A percentile compares a stretch with the other conserved stretches of the same genome.
These are phyloP conservation scores for Syngnathus floridae DNA, from an alignment of 2,113 vertebrate genomes.

Conservation along the genomic window DNA sequence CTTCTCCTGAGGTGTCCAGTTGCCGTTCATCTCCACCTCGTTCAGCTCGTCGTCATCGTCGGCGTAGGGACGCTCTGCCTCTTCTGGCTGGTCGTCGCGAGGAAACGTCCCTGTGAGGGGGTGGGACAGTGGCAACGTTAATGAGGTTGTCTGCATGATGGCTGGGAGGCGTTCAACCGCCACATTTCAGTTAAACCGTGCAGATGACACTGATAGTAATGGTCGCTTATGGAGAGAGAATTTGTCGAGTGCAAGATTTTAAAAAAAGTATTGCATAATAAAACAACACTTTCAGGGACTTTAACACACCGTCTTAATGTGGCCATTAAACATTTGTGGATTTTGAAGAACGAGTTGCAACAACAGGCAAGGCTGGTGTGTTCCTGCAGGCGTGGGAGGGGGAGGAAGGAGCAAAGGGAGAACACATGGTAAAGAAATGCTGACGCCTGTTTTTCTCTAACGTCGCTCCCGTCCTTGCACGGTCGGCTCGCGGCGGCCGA, in stretches of 20 bases:
- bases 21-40: constrained; percentile 65
- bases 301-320: no score
- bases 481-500: constrained; percentile 14
- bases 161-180: neutral
- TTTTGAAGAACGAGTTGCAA: neutral
- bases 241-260: no score
- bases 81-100: constrained; percentile 16
- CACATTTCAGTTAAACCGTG: neutral
- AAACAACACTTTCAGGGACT: no score
- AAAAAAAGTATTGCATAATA: no score
- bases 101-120: constrained; percentile 49
- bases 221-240: no score
- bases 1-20: constrained; percentile 82
- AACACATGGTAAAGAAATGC: constrained; percentile 47
- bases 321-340: neutral
- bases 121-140: neutral
- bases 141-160: neutral
- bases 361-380: constrained; percentile 21
- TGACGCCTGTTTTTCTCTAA: constrained; percentile 36
- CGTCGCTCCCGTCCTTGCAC: constrained; percentile 23
- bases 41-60: constrained; percentile 62
- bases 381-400: constrained; percentile 22
- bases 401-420: constrained; percentile 14
- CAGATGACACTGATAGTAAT: neutral
- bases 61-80: constrained; percentile 37